phyloP scores from a whole-genome alignment of 2,797 vertebrate genomes.

The Sebastiscus tertius region DNA sequence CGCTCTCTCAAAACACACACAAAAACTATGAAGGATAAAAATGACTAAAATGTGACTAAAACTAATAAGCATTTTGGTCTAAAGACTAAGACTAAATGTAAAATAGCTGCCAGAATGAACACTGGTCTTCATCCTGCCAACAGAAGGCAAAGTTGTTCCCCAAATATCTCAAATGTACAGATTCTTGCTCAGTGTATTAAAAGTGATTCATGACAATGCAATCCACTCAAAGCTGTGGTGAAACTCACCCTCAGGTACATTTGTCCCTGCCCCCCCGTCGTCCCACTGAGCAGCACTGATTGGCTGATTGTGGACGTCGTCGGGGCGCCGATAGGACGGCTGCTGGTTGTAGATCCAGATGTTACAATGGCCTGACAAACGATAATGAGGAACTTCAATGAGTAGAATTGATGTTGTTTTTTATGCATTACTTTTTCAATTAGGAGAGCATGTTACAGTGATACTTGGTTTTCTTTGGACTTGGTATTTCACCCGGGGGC shows the following conservation, averaged over 20 bases:
- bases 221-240: no score
- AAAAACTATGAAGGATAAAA: no score
- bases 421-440: neutral
- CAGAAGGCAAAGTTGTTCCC: no score
- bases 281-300: constrained; percentile 92
- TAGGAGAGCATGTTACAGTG: neutral
- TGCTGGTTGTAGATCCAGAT: constrained; percentile 76
- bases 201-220: neutral
- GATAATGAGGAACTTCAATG: neutral
- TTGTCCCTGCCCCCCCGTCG: constrained; percentile 91
- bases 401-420: neutral
- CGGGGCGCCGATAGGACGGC: constrained; percentile 80
- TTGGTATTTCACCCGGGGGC: neutral
- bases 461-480: neutral
- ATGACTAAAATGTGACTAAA: no score
- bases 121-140: no score
- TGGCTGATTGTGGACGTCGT: constrained; percentile 92
- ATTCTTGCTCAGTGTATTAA: no score
- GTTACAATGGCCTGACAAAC: constrained; percentile 74
- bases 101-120: no score
- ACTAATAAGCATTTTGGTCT: no score
- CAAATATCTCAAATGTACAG: no score
- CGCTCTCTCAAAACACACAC: no score
- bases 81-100: no score
- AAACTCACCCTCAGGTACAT: constrained; percentile 94